Conservation (phyloP, 2,797 vertebrate species). For the Thunnus albacares region DNA sequence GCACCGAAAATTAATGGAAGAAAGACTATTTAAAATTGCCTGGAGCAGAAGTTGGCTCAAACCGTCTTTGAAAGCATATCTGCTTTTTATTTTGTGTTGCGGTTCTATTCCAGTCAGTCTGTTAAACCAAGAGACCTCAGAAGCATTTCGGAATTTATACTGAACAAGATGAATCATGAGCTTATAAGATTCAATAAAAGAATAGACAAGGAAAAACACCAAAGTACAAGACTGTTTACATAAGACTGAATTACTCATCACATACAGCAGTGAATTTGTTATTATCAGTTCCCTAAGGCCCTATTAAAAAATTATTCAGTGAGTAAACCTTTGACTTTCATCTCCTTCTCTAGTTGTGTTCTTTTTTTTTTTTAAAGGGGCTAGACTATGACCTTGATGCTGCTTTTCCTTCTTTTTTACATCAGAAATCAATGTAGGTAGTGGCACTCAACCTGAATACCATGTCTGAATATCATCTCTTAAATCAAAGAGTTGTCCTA, state of each 20-base stretch:
- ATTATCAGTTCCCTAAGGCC: neutral
- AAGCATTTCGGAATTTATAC: neutral
- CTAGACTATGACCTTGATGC: constrained; percentile 24
- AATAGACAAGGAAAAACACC: constrained; percentile 18
- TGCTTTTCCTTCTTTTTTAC: constrained; percentile 29
- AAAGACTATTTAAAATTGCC: neutral
- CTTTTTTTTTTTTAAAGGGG: constrained; percentile 14
- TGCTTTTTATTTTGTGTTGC: constrained; percentile 10
- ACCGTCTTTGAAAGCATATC: constrained; percentile 2
- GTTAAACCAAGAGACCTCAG: neutral
- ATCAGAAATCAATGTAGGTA: constrained; percentile 62
- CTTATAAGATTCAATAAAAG: constrained; percentile 7
- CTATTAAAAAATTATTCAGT: constrained; percentile 20
- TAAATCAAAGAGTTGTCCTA: constrained; percentile 53
- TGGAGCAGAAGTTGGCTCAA: neutral
- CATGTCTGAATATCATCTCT: constrained; percentile 9
- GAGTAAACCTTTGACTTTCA: constrained; percentile 34
- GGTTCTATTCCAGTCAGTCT: constrained; percentile 10
- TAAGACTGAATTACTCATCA: neutral
- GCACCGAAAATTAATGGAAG: neutral
- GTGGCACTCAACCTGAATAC: constrained; percentile 41
- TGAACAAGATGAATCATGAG: constrained; percentile 42
- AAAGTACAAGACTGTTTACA: constrained; percentile 29
- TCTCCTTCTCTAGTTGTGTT: neutral
- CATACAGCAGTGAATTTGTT: neutral